A percentile compares a stretch with the other conserved stretches of the same genome.
phyloP scores from a whole-genome alignment of 2,888 invertebrate species.

The Andrena flavipes region DNA sequence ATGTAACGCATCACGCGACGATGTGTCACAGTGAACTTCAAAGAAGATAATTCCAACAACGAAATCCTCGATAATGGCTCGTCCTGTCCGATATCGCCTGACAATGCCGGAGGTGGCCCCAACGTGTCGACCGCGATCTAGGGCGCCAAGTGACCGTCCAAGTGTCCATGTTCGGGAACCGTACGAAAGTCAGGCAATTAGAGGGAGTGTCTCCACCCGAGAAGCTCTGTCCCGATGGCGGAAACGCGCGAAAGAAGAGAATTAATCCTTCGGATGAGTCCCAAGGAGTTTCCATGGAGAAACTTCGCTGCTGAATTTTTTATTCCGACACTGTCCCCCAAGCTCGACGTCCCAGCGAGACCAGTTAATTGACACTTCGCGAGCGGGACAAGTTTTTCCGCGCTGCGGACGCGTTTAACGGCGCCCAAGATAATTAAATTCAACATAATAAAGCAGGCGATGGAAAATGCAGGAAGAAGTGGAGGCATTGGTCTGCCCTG shows the following conservation, averaged over 20 bases:
- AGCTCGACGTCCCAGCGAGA: slow-evolving; percentile 57
- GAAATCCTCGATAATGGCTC: too few species aligned
- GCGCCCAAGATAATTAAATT: slow-evolving; percentile 79
- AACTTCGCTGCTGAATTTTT: slow-evolving; percentile 49
- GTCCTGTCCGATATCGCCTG: too few species aligned
- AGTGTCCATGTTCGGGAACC: not conserved
- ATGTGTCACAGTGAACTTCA: not conserved
- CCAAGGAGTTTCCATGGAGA: not conserved
- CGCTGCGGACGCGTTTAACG: slow-evolving; percentile 23
- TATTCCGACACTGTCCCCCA: slow-evolving; percentile 27
- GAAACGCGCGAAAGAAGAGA: not conserved
- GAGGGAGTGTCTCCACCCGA: not conserved
- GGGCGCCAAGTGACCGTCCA: not conserved
- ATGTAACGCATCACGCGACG: not conserved
- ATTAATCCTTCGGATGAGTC: slow-evolving; percentile 32
- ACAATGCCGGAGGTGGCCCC: too few species aligned
- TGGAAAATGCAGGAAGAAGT: not conserved
- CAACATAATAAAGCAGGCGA: slow-evolving; percentile 78
- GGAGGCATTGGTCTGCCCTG: too few species aligned
- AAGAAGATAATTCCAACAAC: too few species aligned
- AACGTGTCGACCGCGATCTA: not conserved
- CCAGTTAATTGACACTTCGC: slow-evolving; percentile 61
- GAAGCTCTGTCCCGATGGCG: not conserved
- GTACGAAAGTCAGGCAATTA: slow-evolving; percentile 1
- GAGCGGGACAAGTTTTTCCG: slow-evolving; percentile 32